These are phyloP conservation scores for Hyla sarda DNA, from an alignment of 2,113 vertebrate genomes.

Conservation along the genomic window DNA sequence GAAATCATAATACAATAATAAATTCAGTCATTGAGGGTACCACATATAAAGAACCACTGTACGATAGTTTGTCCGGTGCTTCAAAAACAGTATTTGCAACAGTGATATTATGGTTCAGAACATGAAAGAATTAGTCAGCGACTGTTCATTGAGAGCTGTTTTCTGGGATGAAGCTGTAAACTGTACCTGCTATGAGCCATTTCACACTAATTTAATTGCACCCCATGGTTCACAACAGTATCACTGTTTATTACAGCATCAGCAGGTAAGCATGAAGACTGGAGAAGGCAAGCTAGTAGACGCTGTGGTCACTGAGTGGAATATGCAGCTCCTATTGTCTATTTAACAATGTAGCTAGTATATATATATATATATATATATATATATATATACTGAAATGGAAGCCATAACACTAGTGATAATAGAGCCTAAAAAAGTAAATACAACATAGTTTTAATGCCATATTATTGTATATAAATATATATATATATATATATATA, in stretches of 20 bases:
- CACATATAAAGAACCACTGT: not conserved
- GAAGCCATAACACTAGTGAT: too few relatives aligned
- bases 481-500: too few relatives aligned
- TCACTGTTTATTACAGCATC: not conserved
- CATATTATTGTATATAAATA: too few relatives aligned
- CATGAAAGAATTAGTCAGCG: not conserved
- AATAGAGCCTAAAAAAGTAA: too few relatives aligned
- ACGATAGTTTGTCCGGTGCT: not conserved
- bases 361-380: too few relatives aligned
- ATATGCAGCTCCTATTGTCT: not conserved
- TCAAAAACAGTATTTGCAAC: not conserved
- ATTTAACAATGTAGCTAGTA: not conserved
- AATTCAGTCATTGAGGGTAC: not conserved
- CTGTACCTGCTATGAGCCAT: not conserved
- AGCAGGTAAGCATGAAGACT: not conserved
- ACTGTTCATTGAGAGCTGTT: not conserved
- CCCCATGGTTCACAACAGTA: not conserved
- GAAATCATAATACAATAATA: not conserved
- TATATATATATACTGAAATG: too few relatives aligned
- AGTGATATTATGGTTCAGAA: not conserved
- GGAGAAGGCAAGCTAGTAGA: not conserved
- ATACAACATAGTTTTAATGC: too few relatives aligned
- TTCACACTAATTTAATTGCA: slow-evolving; percentile 18
- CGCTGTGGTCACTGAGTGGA: not conserved
- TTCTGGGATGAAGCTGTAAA: not conserved